These are phyloP conservation scores for Toxotes chatareus DNA, from an alignment of 2,113 vertebrate species.

Conservation along the genomic window DNA sequence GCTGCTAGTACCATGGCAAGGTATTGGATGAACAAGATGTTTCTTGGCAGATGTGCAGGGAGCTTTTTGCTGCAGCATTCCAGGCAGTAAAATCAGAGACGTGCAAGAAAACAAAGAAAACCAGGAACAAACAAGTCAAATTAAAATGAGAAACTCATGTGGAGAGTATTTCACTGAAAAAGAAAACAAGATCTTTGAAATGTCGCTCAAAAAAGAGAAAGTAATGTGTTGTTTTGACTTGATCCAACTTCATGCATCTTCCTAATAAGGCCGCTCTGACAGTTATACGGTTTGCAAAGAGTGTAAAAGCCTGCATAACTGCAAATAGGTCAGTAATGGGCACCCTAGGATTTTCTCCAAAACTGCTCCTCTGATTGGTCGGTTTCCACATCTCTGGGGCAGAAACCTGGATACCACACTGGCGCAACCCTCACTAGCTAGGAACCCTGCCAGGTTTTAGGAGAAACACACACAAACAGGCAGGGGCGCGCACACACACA, in stretches of 20 bases:
- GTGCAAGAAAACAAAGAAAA: not conserved
- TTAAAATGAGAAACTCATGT: conserved; percentile 7
- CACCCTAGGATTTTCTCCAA: conserved; percentile 60
- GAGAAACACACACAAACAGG: conserved; percentile 5
- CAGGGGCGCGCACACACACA: not conserved
- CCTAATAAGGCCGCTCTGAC: conserved; percentile 7
- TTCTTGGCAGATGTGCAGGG: conserved; percentile 45
- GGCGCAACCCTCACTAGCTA: conserved; percentile 35
- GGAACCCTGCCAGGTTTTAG: conserved; percentile 52
- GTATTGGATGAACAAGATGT: conserved; percentile 26
- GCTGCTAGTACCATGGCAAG: conserved; percentile 5
- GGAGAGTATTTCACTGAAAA: not conserved
- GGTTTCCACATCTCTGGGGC: conserved; percentile 46
- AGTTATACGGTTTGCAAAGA: conserved; percentile 12
- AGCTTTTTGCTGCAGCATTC: conserved; percentile 29
- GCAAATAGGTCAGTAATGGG: conserved; percentile 70
- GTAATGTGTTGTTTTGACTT: not conserved
- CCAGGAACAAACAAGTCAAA: not conserved
- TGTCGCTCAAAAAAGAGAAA: not conserved
- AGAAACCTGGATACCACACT: conserved; percentile 59
- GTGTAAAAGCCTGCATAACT: conserved; percentile 48
- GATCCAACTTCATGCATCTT: not conserved
- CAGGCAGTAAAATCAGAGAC: conserved; percentile 21
- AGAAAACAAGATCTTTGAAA: not conserved
- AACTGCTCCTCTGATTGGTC: conserved; percentile 64